Conservation (phyloP, 2,797 vertebrate genomes). For the Heterohyrax brucei region DNA sequence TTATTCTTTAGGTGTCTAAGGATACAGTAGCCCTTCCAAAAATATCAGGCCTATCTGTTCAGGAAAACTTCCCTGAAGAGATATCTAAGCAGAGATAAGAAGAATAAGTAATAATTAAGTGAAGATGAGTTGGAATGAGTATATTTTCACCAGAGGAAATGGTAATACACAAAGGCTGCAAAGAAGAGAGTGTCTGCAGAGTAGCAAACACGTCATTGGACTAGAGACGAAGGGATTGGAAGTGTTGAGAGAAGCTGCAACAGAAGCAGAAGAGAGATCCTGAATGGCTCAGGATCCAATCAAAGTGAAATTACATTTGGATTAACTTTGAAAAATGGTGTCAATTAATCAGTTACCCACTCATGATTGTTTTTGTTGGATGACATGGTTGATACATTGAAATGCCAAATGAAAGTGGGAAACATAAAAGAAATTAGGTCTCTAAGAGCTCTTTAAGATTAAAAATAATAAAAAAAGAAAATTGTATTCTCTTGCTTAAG, state of each 20-base stretch:
- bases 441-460: constrained; percentile 42
- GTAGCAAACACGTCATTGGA: neutral
- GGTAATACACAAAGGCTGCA: neutral
- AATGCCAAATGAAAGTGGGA: neutral
- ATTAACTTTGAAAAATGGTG: neutral
- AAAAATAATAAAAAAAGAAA: constrained; percentile 48
- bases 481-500: neutral
- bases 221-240: neutral
- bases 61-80: neutral
- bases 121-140: neutral
- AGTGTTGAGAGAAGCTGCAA: neutral
- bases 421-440: constrained; percentile 42
- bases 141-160: neutral
- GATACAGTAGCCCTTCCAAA: neutral
- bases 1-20: neutral
- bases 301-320: neutral
- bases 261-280: neutral
- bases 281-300: neutral
- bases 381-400: neutral
- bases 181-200: neutral
- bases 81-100: neutral
- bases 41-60: neutral
- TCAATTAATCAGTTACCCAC: neutral
- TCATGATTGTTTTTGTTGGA: neutral
- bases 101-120: neutral